A percentile compares a stretch with the other conserved stretches of the same genome.
These are phyloP conservation scores for Anthopleura xanthogrammica DNA, from an alignment of 92 coral and sea anemone species.

Conservation along the genomic window DNA sequence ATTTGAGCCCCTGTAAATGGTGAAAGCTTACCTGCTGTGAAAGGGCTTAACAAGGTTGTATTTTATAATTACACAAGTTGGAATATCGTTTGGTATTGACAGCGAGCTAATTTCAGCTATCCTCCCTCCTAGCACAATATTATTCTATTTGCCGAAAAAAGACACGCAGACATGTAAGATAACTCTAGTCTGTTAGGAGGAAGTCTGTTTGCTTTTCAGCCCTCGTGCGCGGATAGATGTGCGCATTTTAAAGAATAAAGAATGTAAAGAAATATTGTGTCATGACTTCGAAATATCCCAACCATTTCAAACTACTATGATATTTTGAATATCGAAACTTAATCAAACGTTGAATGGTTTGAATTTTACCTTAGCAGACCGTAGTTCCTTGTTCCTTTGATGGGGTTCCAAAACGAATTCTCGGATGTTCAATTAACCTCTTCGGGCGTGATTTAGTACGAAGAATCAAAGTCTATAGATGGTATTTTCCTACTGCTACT, in stretches of 20 bases:
- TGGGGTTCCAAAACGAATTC: no score
- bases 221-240: slow-evolving; percentile 15
- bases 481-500: neutral
- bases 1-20: slow-evolving; percentile 30
- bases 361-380: neutral
- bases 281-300: neutral
- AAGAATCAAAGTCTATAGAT: neutral
- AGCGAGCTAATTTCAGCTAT: neutral
- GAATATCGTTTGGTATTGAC: slow-evolving; percentile 13
- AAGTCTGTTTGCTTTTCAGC: slow-evolving; percentile 21
- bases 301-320: neutral
- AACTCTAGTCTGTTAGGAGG: slow-evolving; percentile 2
- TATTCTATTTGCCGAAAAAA: neutral
- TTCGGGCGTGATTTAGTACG: neutral
- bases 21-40: slow-evolving; percentile 61
- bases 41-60: slow-evolving; percentile 21
- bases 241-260: slow-evolving; percentile 2
- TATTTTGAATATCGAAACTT: neutral
- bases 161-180: slow-evolving; percentile 16
- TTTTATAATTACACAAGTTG: neutral
- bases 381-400: neutral
- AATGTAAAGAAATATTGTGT: neutral
- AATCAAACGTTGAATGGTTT: neutral
- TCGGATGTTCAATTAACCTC: no score
- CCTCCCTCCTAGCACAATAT: slow-evolving; percentile 12